phyloP scores from a whole-genome alignment of 1,140 invertebrate species.

The Bradynema listronoti region DNA sequence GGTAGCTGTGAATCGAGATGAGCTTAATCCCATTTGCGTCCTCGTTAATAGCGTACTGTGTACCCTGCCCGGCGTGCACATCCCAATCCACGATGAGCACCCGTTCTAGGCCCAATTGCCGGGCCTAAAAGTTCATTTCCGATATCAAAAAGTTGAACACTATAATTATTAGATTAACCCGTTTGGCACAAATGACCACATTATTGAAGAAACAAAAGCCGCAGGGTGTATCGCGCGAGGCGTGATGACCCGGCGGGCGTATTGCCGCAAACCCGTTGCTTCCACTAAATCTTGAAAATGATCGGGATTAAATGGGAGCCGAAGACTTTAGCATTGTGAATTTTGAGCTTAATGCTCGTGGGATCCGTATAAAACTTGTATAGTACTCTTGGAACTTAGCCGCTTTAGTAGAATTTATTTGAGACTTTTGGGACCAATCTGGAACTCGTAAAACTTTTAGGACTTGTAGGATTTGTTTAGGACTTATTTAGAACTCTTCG shows the following conservation, averaged over 20 bases:
- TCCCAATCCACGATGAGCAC: constrained; percentile 79
- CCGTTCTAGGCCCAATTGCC: constrained; percentile 32
- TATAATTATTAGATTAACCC: constrained; percentile 53
- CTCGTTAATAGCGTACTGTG: constrained; percentile 86
- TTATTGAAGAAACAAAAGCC: constrained; percentile 97
- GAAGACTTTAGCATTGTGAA: no score
- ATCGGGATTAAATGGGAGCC: no score
- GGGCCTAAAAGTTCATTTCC: constrained; percentile 10
- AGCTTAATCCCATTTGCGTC: constrained; percentile 78
- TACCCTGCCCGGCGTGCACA: constrained; percentile 89
- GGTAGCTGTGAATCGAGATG: constrained; percentile 93
- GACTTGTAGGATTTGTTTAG: background rate
- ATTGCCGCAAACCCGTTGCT: constrained; percentile 46
- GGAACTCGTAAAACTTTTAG: constrained; percentile 2
- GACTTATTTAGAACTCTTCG: background rate
- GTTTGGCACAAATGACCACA: constrained; percentile 79
- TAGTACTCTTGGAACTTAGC: no score
- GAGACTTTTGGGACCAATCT: no score
- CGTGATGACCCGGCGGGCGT: constrained; percentile 91
- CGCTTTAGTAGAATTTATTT: no score
- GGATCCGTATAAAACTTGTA: no score
- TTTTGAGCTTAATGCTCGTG: no score
- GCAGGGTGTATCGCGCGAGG: constrained; percentile 73
- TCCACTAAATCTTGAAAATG: background rate
- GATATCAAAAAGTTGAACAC: no score